A percentile compares a stretch with the other conserved stretches of the same genome.
These are phyloP conservation scores for Xylota sylvarum DNA, from an alignment of 2,888 invertebrate species.

Conservation along the genomic window DNA sequence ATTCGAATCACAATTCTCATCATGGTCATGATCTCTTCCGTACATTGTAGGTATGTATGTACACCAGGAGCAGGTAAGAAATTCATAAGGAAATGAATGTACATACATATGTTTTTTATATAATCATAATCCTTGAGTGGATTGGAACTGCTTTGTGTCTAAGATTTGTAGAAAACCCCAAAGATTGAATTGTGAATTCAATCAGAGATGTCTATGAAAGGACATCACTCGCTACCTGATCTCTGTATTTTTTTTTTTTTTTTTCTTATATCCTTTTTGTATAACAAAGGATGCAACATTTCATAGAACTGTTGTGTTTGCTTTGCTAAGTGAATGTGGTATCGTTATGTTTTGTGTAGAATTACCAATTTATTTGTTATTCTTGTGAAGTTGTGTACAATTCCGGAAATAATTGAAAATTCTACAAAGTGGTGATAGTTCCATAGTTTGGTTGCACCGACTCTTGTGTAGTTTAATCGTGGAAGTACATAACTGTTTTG, in stretches of 20 bases:
- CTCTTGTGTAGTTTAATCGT: no score
- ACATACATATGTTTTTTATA: neutral
- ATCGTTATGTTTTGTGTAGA: slow-evolving; percentile 28
- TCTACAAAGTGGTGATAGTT: neutral
- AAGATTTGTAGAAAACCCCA: slow-evolving; percentile 14
- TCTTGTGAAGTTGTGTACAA: slow-evolving; percentile 27
- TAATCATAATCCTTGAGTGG: slow-evolving; percentile 39
- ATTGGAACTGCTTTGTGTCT: slow-evolving; percentile 22
- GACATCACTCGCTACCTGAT: slow-evolving; percentile 35
- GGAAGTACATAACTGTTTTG: neutral
- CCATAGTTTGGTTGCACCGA: neutral
- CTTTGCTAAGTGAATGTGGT: slow-evolving; percentile 55
- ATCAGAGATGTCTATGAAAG: slow-evolving; percentile 23
- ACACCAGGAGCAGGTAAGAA: slow-evolving; percentile 30
- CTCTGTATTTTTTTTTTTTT: slow-evolving; percentile 49
- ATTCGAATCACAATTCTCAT: slow-evolving; percentile 58
- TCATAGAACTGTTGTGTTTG: slow-evolving; percentile 47
- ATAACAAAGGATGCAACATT: slow-evolving; percentile 34
- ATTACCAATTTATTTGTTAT: slow-evolving; percentile 20
- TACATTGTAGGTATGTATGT: neutral
- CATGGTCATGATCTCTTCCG: slow-evolving; percentile 36
- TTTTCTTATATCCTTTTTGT: neutral
- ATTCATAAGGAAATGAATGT: slow-evolving; percentile 5
- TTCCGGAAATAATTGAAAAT: slow-evolving; percentile 47
- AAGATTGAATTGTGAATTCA: slow-evolving; percentile 43